phyloP scores from a whole-genome alignment of 2,113 vertebrate species.

The Bubo blakistoni region DNA sequence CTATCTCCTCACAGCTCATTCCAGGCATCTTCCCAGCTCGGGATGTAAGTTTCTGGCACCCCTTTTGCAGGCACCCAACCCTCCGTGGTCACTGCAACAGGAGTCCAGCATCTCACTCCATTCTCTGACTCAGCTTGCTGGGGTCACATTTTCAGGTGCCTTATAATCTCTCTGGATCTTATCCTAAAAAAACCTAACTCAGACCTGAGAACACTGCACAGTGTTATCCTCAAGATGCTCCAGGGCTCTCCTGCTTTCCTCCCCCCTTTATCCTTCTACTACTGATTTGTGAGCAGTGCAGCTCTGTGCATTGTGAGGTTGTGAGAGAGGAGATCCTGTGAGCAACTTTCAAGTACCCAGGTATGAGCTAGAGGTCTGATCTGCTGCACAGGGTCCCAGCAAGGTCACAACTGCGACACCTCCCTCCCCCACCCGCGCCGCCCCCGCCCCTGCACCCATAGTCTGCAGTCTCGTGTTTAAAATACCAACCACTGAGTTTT shows the following conservation, averaged over 20 bases:
- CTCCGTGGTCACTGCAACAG: not conserved
- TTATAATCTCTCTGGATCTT: conserved; percentile 49
- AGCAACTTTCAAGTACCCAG: not conserved
- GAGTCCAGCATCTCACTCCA: not conserved
- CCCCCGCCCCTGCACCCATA: not conserved
- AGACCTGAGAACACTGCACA: not conserved
- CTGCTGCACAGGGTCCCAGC: not conserved
- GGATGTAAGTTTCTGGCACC: not conserved
- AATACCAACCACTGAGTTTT: not conserved
- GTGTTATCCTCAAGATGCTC: not conserved
- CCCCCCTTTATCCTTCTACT: not conserved
- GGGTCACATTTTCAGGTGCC: not conserved
- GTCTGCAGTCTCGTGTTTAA: not conserved
- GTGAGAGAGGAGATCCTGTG: not conserved
- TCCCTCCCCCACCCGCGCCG: not conserved
- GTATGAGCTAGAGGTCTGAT: not conserved
- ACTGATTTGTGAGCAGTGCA: not conserved
- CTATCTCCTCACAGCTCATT: not conserved
- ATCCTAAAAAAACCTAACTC: not conserved
- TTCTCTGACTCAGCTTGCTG: not conserved
- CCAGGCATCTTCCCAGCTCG: not conserved
- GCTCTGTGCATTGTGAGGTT: not conserved
- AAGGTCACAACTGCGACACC: not conserved
- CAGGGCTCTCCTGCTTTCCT: not conserved
- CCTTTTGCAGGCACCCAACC: not conserved